Evolutionary conservation across 2,113 vertebrate species (phyloP).

Genomic region (Corapipo altera): DNA sequence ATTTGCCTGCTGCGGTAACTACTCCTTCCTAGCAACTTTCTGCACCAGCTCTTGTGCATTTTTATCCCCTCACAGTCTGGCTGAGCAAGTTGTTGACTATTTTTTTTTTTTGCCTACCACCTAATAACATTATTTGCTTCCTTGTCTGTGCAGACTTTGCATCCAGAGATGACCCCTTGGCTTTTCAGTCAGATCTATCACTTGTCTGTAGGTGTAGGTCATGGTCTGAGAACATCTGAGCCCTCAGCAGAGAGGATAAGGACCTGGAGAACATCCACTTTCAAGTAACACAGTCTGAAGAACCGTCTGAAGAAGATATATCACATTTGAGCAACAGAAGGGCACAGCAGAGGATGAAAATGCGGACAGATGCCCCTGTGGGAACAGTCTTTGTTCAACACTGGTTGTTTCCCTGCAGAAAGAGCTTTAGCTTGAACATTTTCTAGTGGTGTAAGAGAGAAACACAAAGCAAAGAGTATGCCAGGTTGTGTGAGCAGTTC

Average conservation of each 20-base stretch:
- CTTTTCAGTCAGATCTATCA: not conserved
- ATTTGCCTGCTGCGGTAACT: slow-evolving; percentile 5
- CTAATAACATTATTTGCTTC: not conserved
- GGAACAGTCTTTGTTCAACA: not conserved
- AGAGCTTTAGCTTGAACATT: not conserved
- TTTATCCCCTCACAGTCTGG: slow-evolving; percentile 1
- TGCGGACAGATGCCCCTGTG: not conserved
- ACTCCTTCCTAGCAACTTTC: slow-evolving; percentile 25
- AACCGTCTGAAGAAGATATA: not conserved
- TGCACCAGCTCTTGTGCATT: not conserved
- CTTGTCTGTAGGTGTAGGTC: not conserved
- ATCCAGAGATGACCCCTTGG: not conserved
- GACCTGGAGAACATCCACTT: not conserved
- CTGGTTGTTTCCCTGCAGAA: not conserved
- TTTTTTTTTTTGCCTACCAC: not conserved
- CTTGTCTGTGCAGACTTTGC: not conserved
- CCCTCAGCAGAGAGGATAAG: not conserved
- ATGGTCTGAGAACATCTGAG: not conserved
- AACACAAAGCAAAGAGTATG: not conserved
- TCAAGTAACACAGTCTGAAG: not conserved
- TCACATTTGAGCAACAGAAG: not conserved
- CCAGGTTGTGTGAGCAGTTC: not conserved
- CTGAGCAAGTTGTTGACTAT: not conserved
- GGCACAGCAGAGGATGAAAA: not conserved
- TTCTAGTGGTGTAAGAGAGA: not conserved